These are phyloP conservation scores for Capra hircus DNA, from an alignment of 2,113 vertebrate genomes.

Conservation along the genomic window DNA sequence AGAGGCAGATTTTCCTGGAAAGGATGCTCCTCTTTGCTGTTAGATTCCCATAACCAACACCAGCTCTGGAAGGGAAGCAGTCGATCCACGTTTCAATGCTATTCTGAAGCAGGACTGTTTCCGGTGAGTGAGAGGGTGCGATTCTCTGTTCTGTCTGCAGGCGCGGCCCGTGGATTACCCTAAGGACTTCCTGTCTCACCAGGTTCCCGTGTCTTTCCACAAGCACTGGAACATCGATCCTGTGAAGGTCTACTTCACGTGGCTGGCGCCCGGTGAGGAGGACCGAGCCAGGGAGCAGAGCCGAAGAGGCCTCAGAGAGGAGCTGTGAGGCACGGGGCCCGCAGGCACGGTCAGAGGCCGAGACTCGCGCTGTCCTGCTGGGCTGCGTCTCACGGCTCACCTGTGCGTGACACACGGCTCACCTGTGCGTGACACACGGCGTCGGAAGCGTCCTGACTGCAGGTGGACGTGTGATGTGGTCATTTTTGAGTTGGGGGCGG, in stretches of 20 bases:
- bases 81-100: not conserved
- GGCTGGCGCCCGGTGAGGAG: slow-evolving; percentile 85
- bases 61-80: not conserved
- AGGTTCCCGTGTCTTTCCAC: slow-evolving; percentile 97
- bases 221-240: slow-evolving; percentile 99
- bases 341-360: not conserved
- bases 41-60: not conserved
- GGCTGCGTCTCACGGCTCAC: accelerated
- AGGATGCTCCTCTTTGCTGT: not conserved
- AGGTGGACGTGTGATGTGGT: not conserved
- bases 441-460: slow-evolving; percentile 3
- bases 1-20: not conserved
- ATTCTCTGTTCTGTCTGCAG: slow-evolving; percentile 77
- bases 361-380: not conserved
- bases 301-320: slow-evolving; percentile 79
- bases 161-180: slow-evolving; percentile 95
- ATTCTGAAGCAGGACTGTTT: not conserved
- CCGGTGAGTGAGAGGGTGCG: accelerated
- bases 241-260: slow-evolving; percentile 89
- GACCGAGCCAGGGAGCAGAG: slow-evolving; percentile 61
- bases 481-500: not conserved
- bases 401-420: not conserved
- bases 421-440: not conserved
- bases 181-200: slow-evolving; percentile 91
- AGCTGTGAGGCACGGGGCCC: slow-evolving; percentile 80